Conservation (phyloP, 2,113 vertebrate genomes). For the Mandrillus leucophaeus region DNA sequence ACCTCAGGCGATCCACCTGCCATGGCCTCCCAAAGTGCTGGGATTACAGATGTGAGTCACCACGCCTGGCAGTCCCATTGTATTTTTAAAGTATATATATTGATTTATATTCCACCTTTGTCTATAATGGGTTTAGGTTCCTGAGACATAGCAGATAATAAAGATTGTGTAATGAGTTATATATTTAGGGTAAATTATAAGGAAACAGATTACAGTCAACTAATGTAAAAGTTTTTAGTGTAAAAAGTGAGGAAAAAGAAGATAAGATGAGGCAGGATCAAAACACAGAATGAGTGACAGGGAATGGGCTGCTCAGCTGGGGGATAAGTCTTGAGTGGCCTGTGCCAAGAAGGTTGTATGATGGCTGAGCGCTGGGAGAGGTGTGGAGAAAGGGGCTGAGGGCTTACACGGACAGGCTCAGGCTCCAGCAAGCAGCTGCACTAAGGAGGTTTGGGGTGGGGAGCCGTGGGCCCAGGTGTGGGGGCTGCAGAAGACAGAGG, state of each 20-base stretch:
- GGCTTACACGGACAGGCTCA: rapidly evolving
- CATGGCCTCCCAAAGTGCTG: no score
- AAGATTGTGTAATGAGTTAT: not conserved
- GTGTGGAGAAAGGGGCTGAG: not conserved
- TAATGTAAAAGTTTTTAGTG: not conserved
- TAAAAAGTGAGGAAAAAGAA: not conserved
- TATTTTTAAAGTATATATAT: not conserved
- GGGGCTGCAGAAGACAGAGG: no score
- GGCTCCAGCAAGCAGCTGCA: rapidly evolving
- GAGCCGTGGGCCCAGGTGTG: rapidly evolving
- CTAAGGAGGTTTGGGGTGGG: not conserved
- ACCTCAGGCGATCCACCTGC: no score
- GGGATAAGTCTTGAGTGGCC: rapidly evolving
- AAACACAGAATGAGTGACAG: rapidly evolving
- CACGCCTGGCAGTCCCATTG: rapidly evolving
- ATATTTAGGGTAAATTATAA: not conserved
- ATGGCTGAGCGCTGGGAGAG: rapidly evolving
- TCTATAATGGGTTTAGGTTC: not conserved
- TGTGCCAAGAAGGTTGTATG: rapidly evolving
- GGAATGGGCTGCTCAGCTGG: rapidly evolving
- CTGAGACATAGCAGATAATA: not conserved
- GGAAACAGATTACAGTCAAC: not conserved
- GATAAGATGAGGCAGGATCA: not conserved
- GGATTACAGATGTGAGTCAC: no score
- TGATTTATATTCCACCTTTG: not conserved